Evolutionary conservation across 1,140 invertebrate genomes (phyloP).

Genomic region (Temnothorax longispinosus): DNA sequence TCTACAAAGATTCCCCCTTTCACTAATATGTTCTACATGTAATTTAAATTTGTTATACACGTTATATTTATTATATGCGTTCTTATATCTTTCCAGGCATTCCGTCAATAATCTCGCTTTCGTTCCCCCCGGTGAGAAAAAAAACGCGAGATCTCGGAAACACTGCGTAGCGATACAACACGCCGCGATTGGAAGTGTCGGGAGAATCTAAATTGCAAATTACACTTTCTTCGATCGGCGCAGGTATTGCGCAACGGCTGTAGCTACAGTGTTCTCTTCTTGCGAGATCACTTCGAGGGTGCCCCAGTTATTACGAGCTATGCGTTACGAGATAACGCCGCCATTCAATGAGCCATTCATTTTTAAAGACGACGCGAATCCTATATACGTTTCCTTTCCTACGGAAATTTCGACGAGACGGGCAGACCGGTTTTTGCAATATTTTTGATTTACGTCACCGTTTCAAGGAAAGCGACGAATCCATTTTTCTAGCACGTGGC

Average conservation of each 20-base stretch:
- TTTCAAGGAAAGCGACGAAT: not conserved
- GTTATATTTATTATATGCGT: not conserved
- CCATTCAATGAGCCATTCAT: conserved; percentile 19
- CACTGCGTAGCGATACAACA: not conserved
- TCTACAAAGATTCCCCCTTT: not conserved
- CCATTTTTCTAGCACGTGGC: not conserved
- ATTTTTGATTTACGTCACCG: not conserved
- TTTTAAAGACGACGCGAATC: not conserved
- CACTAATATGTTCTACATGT: not conserved
- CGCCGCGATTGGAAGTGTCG: conserved; percentile 8
- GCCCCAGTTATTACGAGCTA: conserved; percentile 36
- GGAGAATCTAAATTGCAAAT: conserved; percentile 54
- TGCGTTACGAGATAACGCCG: conserved; percentile 11
- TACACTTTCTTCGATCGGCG: conserved; percentile 50
- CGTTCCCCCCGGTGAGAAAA: not conserved
- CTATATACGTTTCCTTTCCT: not conserved
- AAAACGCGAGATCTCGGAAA: conserved; percentile 17
- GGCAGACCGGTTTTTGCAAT: not conserved
- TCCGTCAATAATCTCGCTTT: not conserved
- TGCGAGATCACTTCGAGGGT: conserved; percentile 50
- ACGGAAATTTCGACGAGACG: not conserved
- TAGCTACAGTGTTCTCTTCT: conserved; percentile 47
- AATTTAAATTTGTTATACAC: not conserved
- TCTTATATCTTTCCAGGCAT: not conserved
- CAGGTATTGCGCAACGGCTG: conserved; percentile 33